These are phyloP conservation scores for Philaenus spumarius DNA, from an alignment of 1,140 invertebrate species.

Conservation along the genomic window DNA sequence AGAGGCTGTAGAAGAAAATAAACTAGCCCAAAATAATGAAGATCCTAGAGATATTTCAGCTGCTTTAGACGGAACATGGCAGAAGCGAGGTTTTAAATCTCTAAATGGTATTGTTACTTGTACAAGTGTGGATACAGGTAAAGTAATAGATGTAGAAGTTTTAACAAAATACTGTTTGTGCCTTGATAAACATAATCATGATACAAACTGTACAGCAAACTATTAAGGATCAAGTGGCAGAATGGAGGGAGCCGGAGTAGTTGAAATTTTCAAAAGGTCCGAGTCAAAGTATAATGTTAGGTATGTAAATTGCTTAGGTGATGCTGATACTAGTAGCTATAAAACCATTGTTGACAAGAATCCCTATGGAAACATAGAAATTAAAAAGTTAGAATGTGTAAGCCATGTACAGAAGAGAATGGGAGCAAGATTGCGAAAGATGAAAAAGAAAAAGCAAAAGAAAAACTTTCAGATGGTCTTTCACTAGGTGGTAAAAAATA, in stretches of 20 bases:
- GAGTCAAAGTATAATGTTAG: conserved; percentile 6
- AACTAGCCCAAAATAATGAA: not conserved
- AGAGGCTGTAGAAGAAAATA: conserved; percentile 11
- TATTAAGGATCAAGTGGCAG: not conserved
- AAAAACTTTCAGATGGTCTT: conserved; percentile 16
- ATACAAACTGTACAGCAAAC: not conserved
- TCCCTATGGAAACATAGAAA: conserved; percentile 4
- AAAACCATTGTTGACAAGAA: conserved; percentile 3
- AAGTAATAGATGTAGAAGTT: not conserved
- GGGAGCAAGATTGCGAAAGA: conserved; percentile 16
- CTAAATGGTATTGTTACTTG: not conserved
- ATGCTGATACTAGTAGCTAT: conserved; percentile 9
- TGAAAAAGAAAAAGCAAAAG: conserved; percentile 9
- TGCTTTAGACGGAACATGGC: conserved; percentile 25
- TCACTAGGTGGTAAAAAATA: conserved; percentile 7
- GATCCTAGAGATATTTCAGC: conserved; percentile 12
- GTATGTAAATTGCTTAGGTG: conserved; percentile 5
- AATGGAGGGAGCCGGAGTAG: not conserved
- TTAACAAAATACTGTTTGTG: conserved; percentile 1
- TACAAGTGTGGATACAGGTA: not conserved
- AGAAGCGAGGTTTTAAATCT: not conserved
- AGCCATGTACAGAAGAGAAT: conserved; percentile 19
- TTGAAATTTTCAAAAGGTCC: conserved; percentile 5
- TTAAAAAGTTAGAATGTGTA: conserved; percentile 17
- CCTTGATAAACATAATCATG: not conserved